A percentile compares a stretch with the other conserved stretches of the same genome.
Evolutionary conservation across 64 coral and sea anemone genomes (phyloP).

Genomic region (Anthopleura sola): DNA sequence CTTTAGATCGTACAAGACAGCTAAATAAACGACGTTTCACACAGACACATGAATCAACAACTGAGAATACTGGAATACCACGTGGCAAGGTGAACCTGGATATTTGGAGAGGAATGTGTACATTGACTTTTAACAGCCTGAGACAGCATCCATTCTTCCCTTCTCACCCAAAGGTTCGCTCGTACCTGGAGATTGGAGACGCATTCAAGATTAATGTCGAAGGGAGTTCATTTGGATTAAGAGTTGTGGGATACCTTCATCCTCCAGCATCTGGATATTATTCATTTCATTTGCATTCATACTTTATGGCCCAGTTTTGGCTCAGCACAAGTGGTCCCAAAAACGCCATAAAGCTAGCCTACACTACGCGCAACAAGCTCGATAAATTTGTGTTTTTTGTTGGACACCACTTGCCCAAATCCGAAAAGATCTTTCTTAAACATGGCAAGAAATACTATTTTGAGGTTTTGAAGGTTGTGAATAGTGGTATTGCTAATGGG

Average conservation of each 20-base stretch:
- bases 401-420: background rate
- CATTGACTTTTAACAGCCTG: background rate
- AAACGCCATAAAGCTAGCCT: background rate
- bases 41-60: too few relatives aligned
- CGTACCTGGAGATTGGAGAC: background rate
- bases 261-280: conserved; percentile 1
- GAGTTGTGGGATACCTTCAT: conserved; percentile 12
- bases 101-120: background rate
- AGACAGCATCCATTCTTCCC: background rate
- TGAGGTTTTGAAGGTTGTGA: background rate
- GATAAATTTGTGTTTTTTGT: too few relatives aligned
- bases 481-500: background rate
- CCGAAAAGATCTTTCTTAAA: background rate
- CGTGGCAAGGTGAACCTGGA: background rate
- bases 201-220: background rate
- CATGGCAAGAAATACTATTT: background rate
- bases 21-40: too few relatives aligned
- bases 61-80: too few relatives aligned
- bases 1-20: too few relatives aligned
- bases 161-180: background rate
- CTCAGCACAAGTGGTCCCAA: background rate
- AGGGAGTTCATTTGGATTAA: background rate
- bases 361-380: background rate
- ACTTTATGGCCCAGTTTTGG: background rate
- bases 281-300: background rate